Conservation (phyloP, 2,113 vertebrate genomes). For the Equus przewalskii region DNA sequence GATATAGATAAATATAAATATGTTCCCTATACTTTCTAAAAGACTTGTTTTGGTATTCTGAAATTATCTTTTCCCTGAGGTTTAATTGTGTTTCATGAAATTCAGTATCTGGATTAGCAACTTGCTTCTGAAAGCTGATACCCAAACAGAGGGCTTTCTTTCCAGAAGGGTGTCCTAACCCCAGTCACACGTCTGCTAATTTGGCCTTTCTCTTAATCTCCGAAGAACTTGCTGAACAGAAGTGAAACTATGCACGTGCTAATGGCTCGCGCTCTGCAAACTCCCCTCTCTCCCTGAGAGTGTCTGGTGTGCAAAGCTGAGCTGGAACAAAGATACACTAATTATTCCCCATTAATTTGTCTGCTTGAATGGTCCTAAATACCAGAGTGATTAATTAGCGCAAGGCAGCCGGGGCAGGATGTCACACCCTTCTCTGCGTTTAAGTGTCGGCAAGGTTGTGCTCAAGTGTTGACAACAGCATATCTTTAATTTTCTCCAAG, state of each 20-base stretch:
- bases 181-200: slow-evolving; percentile 91
- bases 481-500: slow-evolving; percentile 92
- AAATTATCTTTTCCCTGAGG: slow-evolving; percentile 60
- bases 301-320: slow-evolving; percentile 90
- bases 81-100: slow-evolving; percentile 87
- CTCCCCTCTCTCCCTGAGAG: slow-evolving; percentile 89
- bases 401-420: slow-evolving; percentile 95
- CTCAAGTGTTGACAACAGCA: slow-evolving; percentile 93
- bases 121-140: slow-evolving; percentile 88
- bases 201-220: slow-evolving; percentile 92
- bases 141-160: slow-evolving; percentile 88
- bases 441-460: slow-evolving; percentile 93
- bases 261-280: slow-evolving; percentile 93
- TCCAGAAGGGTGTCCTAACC: slow-evolving; percentile 89
- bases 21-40: slow-evolving; percentile 46
- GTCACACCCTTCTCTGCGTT: slow-evolving; percentile 94
- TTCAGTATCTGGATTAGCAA: slow-evolving; percentile 87
- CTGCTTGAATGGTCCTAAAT: slow-evolving; percentile 97
- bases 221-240: slow-evolving; percentile 90
- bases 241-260: slow-evolving; percentile 93
- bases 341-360: slow-evolving; percentile 98
- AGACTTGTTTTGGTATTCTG: neutral
- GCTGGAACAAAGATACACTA: slow-evolving; percentile 97
- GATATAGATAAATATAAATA: slow-evolving; percentile 56
- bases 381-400: slow-evolving; percentile 97